Base-by-base conservation (phyloP, 2,113 vertebrate species). In the Nothobranchius furzeri region DNA sequence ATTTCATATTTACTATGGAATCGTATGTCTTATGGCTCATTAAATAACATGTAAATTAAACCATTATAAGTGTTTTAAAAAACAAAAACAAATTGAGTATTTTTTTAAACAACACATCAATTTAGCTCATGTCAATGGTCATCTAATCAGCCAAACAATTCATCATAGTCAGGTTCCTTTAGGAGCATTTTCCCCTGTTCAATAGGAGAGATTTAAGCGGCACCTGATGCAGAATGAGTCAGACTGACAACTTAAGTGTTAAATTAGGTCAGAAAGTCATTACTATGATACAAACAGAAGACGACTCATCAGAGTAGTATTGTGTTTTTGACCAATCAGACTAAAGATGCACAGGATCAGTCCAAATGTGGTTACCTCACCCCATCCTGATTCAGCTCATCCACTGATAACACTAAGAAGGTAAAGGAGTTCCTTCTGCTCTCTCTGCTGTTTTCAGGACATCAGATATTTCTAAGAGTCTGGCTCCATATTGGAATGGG, bases 321-420 rank as follows among this genome's bases (percentile, higher is more conserved):
- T 37, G 50, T 56, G 43, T 59, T 76, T 79, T 48, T 76, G 10
- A 61, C 45, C 7, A 58, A 40, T 64, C 46, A 51, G 11, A 43
- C 57, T 43, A 63, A 36, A 76, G 46, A 70, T 62, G 60, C 62
- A 70, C 70, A 88, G 84, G 85, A 68, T 90, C 76, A 84, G 50
- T 61, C 17, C 24, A 25, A 64, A 36, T 40, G 36, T 36, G 30
- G 9, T 42, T 37, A 65, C 49, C 52, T 56, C 54, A 20, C 56
- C 52, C 53, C 60, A 48, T 37, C 46, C 37, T 37, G 35, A 68
- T 46, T 56, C 47, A 25, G 45, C 64, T 76, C 52, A 76, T 36
- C 40, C n/a, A 36, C 25, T 59, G 49, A 37, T 25, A 51, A 48
- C 45, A 55, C 62, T 56, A 49, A 20, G 20, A 10, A 25, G 60